Percentiles rank a stretch among this genome's conserved stretches.
Evolutionary conservation across 2,797 vertebrate genomes (phyloP).

Genomic region (Myiotriccus ornatus): DNA sequence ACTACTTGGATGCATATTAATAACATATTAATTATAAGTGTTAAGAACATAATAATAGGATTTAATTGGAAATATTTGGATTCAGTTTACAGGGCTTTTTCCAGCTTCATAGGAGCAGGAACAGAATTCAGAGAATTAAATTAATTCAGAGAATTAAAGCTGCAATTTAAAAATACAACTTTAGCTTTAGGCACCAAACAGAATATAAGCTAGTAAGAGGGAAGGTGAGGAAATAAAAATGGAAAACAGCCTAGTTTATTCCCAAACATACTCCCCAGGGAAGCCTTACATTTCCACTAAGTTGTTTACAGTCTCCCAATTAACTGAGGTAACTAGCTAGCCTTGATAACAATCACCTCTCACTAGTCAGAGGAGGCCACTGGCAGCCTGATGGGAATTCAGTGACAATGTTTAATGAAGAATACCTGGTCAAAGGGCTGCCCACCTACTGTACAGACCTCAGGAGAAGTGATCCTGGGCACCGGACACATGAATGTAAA

Average conservation of each 20-base stretch:
- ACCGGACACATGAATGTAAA: not conserved
- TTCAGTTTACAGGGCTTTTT: not conserved
- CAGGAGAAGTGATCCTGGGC: not conserved
- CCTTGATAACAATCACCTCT: not conserved
- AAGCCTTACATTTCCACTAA: not conserved
- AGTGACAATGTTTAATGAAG: not conserved
- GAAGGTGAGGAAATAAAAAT: not conserved
- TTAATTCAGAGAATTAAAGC: not conserved
- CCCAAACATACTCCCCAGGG: not conserved
- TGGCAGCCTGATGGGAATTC: not conserved
- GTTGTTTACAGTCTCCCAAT: not conserved
- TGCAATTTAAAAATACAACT: not conserved
- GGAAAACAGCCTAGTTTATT: not conserved
- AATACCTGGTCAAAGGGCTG: not conserved
- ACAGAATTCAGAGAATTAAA: not conserved
- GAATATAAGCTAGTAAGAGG: not conserved
- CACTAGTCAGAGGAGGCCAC: not conserved
- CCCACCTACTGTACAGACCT: not conserved
- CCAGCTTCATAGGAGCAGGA: not conserved
- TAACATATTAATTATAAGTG: not conserved
- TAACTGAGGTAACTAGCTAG: not conserved
- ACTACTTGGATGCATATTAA: not conserved
- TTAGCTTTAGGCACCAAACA: not conserved
- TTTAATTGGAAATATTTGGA: not conserved
- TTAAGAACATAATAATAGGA: not conserved